A percentile compares a stretch with the other conserved stretches of the same genome.
phyloP scores from a whole-genome alignment of 2,888 invertebrate species.

The Tetragnatha montana region DNA sequence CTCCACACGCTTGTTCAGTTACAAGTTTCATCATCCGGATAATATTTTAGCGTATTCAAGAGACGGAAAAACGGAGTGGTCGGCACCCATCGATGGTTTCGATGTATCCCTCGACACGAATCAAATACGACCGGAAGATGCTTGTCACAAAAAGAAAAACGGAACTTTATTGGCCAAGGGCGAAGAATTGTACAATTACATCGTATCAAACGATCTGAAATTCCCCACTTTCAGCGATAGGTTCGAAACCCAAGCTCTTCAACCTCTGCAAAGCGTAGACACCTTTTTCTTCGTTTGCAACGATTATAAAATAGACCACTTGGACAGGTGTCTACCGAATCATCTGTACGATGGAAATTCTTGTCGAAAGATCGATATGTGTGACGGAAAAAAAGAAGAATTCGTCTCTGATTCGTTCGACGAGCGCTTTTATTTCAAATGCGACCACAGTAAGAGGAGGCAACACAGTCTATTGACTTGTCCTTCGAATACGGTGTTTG shows the following conservation, averaged over 20 bases:
- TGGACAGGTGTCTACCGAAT: not conserved
- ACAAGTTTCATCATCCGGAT: not conserved
- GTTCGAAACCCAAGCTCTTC: not conserved
- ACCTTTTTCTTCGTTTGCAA: not conserved
- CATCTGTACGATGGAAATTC: not conserved
- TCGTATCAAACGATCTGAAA: not conserved
- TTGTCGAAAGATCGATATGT: not conserved
- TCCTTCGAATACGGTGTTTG: not conserved
- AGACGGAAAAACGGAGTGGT: not conserved
- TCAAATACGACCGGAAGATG: not conserved
- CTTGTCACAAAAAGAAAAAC: not conserved
- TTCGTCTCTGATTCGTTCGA: not conserved
- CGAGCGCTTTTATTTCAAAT: not conserved
- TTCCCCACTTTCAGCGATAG: not conserved
- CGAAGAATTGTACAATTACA: not conserved
- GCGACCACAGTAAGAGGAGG: not conserved
- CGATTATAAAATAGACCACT: not conserved
- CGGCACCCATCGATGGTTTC: not conserved
- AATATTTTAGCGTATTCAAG: not conserved
- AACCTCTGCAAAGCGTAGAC: not conserved
- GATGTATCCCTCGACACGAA: not conserved
- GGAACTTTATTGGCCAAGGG: not conserved
- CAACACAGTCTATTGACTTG: not conserved
- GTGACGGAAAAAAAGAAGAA: not conserved
- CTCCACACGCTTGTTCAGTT: not conserved